Conservation (phyloP, 2,797 vertebrate species). For the Chiloscyllium punctatum region DNA sequence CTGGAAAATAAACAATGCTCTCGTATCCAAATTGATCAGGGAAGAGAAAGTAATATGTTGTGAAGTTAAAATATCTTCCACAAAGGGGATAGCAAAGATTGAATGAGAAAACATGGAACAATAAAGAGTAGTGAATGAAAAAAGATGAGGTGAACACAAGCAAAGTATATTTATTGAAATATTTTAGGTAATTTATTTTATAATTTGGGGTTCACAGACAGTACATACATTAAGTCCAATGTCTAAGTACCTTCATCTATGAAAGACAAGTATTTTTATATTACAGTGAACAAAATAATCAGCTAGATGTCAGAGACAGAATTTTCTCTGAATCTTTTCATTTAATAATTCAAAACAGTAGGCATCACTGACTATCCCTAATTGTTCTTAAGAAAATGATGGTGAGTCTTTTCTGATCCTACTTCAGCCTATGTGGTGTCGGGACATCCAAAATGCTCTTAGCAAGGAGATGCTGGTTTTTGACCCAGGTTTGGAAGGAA, state of each 20-base stretch:
- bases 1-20: background rate
- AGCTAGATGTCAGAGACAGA: background rate
- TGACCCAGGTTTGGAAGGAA: background rate
- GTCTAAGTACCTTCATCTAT: background rate
- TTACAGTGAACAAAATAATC: background rate
- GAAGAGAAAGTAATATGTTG: background rate
- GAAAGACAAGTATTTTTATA: background rate
- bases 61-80: background rate
- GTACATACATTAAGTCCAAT: background rate
- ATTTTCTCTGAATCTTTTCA: background rate
- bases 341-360: background rate
- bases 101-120: background rate
- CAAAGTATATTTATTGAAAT: background rate
- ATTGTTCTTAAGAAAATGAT: background rate
- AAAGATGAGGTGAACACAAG: background rate
- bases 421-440: background rate
- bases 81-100: background rate
- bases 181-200: background rate
- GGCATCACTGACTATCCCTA: background rate
- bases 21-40: background rate
- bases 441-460: background rate
- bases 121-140: background rate
- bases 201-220: background rate
- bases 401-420: background rate
- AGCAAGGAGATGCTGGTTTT: background rate